Evolutionary conservation across 2,888 invertebrate species (phyloP).

Genomic region (Alloscopus bannaensis): DNA sequence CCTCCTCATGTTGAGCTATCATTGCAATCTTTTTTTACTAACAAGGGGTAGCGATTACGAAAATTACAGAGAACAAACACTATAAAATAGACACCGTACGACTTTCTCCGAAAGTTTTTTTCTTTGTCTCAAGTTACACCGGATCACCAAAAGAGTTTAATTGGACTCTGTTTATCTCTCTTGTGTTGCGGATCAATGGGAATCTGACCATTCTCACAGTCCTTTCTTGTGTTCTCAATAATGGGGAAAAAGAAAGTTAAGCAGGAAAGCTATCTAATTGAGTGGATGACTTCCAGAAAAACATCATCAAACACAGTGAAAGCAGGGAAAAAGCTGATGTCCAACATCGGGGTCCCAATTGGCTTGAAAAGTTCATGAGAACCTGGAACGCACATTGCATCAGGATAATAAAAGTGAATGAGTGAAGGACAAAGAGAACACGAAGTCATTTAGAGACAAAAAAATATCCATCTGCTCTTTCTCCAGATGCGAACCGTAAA

Average conservation of each 20-base stretch:
- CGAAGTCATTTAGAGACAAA: not conserved
- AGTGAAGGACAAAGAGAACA: slow-evolving; percentile 23
- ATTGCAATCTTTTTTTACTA: too few relatives aligned
- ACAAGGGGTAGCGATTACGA: too few relatives aligned
- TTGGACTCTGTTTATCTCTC: too few relatives aligned
- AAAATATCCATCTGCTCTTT: too few relatives aligned
- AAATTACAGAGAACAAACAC: too few relatives aligned
- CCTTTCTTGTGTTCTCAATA: not conserved
- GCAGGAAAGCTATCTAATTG: slow-evolving; percentile 46
- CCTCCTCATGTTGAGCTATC: too few relatives aligned
- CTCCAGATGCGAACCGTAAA: too few relatives aligned
- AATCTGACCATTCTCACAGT: too few relatives aligned
- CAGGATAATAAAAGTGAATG: slow-evolving; percentile 37
- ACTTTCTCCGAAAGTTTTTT: too few relatives aligned
- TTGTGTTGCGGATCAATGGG: too few relatives aligned
- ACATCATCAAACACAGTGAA: not conserved
- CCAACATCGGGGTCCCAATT: slow-evolving; percentile 33
- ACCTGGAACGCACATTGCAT: slow-evolving; percentile 27
- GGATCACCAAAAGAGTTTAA: not conserved
- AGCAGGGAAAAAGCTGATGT: not conserved
- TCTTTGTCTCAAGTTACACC: too few relatives aligned
- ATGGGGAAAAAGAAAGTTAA: not conserved
- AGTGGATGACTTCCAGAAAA: slow-evolving; percentile 32
- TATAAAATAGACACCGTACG: too few relatives aligned
- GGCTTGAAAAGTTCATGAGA: slow-evolving; percentile 29